Evolutionary conservation across 64 coral and sea anemone genomes (phyloP), one percentile per base, ranked within the genome.

Genomic region (Dendrophyllia cribrosa): DNA sequence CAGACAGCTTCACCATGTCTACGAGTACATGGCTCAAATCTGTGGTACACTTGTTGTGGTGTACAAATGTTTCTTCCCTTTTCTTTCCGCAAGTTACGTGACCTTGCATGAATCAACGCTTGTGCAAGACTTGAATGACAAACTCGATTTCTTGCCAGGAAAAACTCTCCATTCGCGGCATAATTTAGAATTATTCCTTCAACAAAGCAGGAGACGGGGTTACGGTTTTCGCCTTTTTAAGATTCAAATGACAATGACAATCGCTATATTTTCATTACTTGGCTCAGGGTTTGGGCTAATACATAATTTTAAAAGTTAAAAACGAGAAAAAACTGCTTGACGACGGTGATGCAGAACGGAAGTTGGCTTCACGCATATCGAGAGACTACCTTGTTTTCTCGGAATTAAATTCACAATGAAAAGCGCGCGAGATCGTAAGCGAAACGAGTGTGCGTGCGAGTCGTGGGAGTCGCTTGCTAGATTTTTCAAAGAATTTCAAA

Each of bases 21-120:
- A 79, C 16, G 72, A 93, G 51, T 93, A 87, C 49, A 86, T 85
- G 72, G 91, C 91, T 58, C 91, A 93, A 51, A 75, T 93, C 34
- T 86, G 82, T 6, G 91, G 91, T 15, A 93, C 91, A 16, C 63
- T 93, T 0, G 75, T 93, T 6, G 91, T 93, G 17, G 73, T 74
- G 5, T 93, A 93, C 91, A 93, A 93, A 25, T 93, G 87, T 62
- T 87, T 93, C 71, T 93, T 93, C 63, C 91, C 91, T 5, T 93
- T 93, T 43, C 49, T 93, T 21, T 93, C 91, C 6, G 91, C 91
- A 4, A 93, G 91, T 70, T 93, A 93, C 74, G 91, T 93, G 72
- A 93, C 91, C 20, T 93, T 73, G 83, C 91, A 93, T 21, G 91
- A 93, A 53, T 66, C 72, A 23, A 93, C 85, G 4, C 91, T 93